A percentile compares a stretch with the other conserved stretches of the same genome.
These are phyloP conservation scores for Gobio gobio DNA, from an alignment of 2,113 vertebrate genomes.

Conservation along the genomic window DNA sequence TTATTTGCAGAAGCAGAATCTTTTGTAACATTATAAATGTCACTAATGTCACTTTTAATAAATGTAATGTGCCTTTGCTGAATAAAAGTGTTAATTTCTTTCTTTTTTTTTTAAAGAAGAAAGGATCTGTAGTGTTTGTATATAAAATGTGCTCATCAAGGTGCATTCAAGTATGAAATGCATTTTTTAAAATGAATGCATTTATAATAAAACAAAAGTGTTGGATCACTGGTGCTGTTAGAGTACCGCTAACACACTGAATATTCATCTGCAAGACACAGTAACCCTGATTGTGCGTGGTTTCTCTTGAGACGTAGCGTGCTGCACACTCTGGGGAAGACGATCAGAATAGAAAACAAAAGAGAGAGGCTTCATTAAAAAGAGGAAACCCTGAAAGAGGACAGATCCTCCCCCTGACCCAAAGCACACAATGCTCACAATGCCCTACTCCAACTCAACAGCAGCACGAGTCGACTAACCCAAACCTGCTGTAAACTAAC, in stretches of 20 bases:
- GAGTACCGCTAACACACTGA: not conserved
- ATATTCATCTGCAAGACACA: not conserved
- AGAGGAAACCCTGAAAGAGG: not conserved
- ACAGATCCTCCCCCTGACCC: not conserved
- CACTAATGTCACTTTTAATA: too few relatives aligned
- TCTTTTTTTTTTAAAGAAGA: too few relatives aligned
- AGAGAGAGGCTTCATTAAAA: constrained; percentile 10
- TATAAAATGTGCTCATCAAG: too few relatives aligned
- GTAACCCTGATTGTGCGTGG: not conserved
- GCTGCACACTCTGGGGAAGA: not conserved
- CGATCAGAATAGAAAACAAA: not conserved
- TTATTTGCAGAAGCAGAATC: too few relatives aligned
- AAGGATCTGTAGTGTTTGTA: too few relatives aligned
- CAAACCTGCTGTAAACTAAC: not conserved
- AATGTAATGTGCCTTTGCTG: too few relatives aligned
- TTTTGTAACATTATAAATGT: too few relatives aligned
- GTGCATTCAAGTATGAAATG: too few relatives aligned
- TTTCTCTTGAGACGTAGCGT: not conserved
- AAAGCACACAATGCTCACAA: not conserved
- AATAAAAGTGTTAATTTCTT: too few relatives aligned
- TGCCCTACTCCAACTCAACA: not conserved
- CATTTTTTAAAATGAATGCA: too few relatives aligned
- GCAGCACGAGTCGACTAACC: not conserved
- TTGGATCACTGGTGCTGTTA: not conserved
- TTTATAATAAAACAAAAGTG: not conserved